Conservation (phyloP, 2,888 invertebrate genomes). For the Aromia moschata region DNA sequence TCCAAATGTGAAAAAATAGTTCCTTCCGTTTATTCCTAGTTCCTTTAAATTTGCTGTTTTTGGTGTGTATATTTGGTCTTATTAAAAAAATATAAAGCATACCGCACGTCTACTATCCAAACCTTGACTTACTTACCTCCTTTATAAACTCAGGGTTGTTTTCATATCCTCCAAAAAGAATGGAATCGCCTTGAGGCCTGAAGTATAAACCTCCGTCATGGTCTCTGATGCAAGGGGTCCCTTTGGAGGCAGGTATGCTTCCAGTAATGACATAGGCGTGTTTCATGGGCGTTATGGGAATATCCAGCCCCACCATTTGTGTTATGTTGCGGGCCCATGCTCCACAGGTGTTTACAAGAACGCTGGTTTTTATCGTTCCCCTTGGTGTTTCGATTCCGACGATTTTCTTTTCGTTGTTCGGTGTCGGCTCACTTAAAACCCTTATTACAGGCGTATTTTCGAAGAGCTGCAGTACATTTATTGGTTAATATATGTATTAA, state of each 20-base stretch:
- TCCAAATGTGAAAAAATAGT: too few species aligned
- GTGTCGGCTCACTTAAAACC: slow-evolving; percentile 69
- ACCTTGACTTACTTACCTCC: slow-evolving; percentile 68
- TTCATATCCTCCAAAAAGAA: slow-evolving; percentile 90
- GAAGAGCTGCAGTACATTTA: too few species aligned
- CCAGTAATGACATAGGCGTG: slow-evolving; percentile 90
- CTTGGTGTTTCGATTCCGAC: slow-evolving; percentile 79
- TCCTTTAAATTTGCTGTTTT: too few species aligned
- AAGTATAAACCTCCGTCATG: slow-evolving; percentile 87
- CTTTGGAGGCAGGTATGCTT: slow-evolving; percentile 76
- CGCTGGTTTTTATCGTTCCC: slow-evolving; percentile 79
- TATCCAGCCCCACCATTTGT: slow-evolving; percentile 71
- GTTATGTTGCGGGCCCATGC: slow-evolving; percentile 85
- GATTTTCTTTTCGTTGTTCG: slow-evolving; percentile 74
- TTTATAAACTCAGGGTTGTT: slow-evolving; percentile 83
- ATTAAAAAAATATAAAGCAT: too few species aligned
- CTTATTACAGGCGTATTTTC: slow-evolving; percentile 81
- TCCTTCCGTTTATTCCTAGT: too few species aligned
- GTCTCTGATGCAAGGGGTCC: slow-evolving; percentile 84
- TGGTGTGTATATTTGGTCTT: too few species aligned
- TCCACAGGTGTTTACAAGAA: slow-evolving; percentile 82
- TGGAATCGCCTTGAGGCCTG: slow-evolving; percentile 83
- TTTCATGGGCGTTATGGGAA: slow-evolving; percentile 85
- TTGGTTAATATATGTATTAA: too few species aligned
- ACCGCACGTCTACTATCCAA: too few species aligned